Conservation (phyloP, 1,140 invertebrate genomes). For the Limonius californicus region DNA sequence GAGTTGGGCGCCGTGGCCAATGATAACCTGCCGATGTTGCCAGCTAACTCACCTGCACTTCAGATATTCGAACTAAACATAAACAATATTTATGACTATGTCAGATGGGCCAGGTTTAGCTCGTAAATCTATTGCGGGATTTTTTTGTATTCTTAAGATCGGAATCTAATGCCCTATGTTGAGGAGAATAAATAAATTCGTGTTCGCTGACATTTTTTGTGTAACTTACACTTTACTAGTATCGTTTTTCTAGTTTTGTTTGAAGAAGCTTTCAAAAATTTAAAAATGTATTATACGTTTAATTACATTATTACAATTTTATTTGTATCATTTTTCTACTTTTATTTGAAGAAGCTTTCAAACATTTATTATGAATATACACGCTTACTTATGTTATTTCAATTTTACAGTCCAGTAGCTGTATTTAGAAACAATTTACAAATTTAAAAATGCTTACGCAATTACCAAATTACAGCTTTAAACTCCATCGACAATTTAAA, state of each 20-base stretch:
- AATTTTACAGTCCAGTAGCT: too few relatives aligned
- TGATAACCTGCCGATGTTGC: slow-evolving; percentile 39
- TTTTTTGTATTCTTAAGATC: slow-evolving; percentile 29
- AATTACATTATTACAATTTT: too few relatives aligned
- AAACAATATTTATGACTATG: slow-evolving; percentile 46
- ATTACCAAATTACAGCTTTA: too few relatives aligned
- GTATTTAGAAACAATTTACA: too few relatives aligned
- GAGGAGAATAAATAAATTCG: slow-evolving; percentile 7
- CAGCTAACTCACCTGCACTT: slow-evolving; percentile 35
- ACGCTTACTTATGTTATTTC: too few relatives aligned
- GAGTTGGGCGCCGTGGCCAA: slow-evolving; percentile 37
- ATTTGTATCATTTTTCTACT: too few relatives aligned
- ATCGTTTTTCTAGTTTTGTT: background rate
- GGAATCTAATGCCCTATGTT: slow-evolving; percentile 17
- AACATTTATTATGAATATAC: too few relatives aligned
- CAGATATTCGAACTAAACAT: slow-evolving; percentile 39
- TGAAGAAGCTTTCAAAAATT: background rate
- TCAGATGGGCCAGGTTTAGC: slow-evolving; percentile 40
- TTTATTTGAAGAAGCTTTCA: too few relatives aligned
- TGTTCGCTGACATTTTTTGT: slow-evolving; percentile 1
- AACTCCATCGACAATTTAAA: too few relatives aligned
- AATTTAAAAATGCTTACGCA: too few relatives aligned
- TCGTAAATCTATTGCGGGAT: slow-evolving; percentile 44
- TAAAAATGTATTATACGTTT: too few relatives aligned
- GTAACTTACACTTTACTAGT: slow-evolving; percentile 8